Conservation (phyloP, 2,113 vertebrate species). For the Ophthalmolycus amberensis region DNA sequence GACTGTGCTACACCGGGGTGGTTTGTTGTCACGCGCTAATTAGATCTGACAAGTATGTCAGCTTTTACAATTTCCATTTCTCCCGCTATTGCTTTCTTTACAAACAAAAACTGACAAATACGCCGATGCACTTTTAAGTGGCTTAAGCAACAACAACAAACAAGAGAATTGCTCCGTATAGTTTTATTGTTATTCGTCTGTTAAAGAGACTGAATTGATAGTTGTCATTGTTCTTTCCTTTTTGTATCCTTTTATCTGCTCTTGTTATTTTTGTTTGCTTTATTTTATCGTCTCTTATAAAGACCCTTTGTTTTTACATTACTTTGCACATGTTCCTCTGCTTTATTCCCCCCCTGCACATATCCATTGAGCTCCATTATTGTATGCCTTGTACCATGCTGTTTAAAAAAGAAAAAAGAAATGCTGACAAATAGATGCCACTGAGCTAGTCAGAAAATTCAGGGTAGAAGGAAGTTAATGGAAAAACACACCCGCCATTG, state of each 20-base stretch:
- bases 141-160: constrained; percentile 26
- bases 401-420: neutral
- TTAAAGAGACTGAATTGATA: neutral
- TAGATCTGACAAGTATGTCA: constrained; percentile 62
- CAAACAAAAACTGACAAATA: constrained; percentile 45
- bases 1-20: constrained; percentile 40
- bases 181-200: neutral
- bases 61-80: constrained; percentile 40
- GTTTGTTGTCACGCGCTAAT: constrained; percentile 59
- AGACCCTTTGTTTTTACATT: neutral
- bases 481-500: neutral
- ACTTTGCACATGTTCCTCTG: no score
- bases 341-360: neutral
- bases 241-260: neutral
- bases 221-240: neutral
- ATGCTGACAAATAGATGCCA: neutral
- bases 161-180: neutral
- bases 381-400: neutral
- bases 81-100: constrained; percentile 33
- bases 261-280: neutral
- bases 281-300: neutral
- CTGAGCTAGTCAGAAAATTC: neutral
- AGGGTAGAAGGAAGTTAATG: neutral
- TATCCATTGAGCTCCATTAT: neutral
- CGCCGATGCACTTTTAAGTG: constrained; percentile 8